phyloP scores from a whole-genome alignment of 2,888 invertebrate genomes.

The Trachelus tabidus region DNA sequence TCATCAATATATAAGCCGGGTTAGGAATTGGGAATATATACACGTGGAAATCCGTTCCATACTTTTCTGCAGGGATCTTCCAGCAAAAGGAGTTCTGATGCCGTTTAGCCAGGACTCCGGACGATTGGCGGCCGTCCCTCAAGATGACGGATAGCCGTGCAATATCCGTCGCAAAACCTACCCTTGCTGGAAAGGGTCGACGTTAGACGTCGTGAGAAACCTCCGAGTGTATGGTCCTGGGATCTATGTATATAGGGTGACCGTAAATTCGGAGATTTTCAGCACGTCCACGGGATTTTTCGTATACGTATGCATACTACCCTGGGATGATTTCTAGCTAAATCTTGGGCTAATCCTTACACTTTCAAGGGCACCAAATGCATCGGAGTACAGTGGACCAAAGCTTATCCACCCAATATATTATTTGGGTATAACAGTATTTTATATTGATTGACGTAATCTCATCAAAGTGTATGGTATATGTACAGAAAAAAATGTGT shows the following conservation, averaged over 20 bases:
- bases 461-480: background rate
- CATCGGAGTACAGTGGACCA: background rate
- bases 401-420: background rate
- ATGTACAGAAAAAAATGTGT: background rate
- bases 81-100: background rate
- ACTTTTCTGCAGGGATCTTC: background rate
- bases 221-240: background rate
- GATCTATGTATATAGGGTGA: background rate
- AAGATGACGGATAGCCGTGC: background rate
- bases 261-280: background rate
- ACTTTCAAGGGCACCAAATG: background rate
- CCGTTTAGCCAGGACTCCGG: background rate
- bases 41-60: background rate
- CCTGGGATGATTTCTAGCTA: background rate
- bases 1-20: background rate
- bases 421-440: background rate
- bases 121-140: background rate
- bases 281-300: background rate
- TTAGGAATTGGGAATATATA: background rate
- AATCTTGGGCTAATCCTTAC: background rate
- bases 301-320: background rate
- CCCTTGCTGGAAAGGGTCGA: background rate
- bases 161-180: background rate
- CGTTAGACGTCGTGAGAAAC: background rate
- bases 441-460: background rate